These are phyloP conservation scores for Exocentrus adspersus DNA, from an alignment of 2,888 invertebrate species.

Conservation along the genomic window DNA sequence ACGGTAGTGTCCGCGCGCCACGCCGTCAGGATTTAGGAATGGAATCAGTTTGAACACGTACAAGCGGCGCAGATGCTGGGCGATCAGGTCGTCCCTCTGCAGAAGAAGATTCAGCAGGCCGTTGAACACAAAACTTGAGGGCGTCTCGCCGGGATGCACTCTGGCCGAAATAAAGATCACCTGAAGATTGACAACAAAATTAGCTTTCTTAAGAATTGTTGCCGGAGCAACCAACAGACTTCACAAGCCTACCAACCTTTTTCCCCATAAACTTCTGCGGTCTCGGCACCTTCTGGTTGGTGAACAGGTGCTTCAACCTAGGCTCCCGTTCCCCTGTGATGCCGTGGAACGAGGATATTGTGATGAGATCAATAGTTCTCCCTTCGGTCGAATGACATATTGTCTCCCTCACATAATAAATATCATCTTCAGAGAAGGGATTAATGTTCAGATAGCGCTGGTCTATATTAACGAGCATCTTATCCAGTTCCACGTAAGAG, in stretches of 20 bases:
- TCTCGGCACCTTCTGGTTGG: slow-evolving; percentile 72
- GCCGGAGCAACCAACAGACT: no score
- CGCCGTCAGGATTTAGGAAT: slow-evolving; percentile 92
- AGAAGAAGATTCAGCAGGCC: slow-evolving; percentile 85
- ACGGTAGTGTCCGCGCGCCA: slow-evolving; percentile 84
- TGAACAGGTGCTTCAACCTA: slow-evolving; percentile 77
- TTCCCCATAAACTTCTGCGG: slow-evolving; percentile 81
- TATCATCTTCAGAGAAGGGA: slow-evolving; percentile 68
- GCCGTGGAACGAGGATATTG: slow-evolving; percentile 83
- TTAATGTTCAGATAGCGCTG: slow-evolving; percentile 66
- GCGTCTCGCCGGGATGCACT: slow-evolving; percentile 93
- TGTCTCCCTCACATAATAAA: slow-evolving; percentile 87
- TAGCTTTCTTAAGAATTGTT: no score
- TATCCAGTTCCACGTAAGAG: slow-evolving; percentile 84
- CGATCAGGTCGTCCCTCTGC: slow-evolving; percentile 78
- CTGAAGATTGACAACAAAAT: slow-evolving; percentile 61
- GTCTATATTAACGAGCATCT: slow-evolving; percentile 76
- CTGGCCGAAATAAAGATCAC: slow-evolving; percentile 87
- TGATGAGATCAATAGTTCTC: slow-evolving; percentile 81
- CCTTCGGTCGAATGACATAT: slow-evolving; percentile 82
- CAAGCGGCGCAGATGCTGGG: slow-evolving; percentile 74
- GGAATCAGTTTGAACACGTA: slow-evolving; percentile 93
- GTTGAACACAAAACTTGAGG: slow-evolving; percentile 89
- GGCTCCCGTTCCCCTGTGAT: slow-evolving; percentile 78
- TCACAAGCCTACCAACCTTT: slow-evolving; percentile 67